A percentile compares a stretch with the other conserved stretches of the same genome.
Evolutionary conservation across 2,888 invertebrate genomes (phyloP).

Genomic region (Drosophila atroscutellata): DNA sequence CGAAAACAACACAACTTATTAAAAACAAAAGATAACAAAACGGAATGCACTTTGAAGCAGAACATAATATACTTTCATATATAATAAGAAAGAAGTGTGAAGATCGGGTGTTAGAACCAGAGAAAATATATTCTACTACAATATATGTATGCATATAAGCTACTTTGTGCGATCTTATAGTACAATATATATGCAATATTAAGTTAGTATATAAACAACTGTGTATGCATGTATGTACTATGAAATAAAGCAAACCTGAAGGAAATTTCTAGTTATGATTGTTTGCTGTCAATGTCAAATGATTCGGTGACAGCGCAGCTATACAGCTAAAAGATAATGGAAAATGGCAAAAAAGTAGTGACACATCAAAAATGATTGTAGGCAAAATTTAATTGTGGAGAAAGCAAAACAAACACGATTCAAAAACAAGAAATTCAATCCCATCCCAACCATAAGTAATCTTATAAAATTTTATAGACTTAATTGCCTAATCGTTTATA

Average conservation of each 20-base stretch:
- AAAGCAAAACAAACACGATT: slow-evolving; percentile 2
- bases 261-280: slow-evolving; percentile 41
- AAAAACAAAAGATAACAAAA: slow-evolving; percentile 10
- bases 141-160: slow-evolving; percentile 28
- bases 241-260: slow-evolving; percentile 64
- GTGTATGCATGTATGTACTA: slow-evolving; percentile 55
- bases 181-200: slow-evolving; percentile 35
- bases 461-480: slow-evolving; percentile 38
- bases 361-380: neutral
- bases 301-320: slow-evolving; percentile 1
- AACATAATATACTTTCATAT: slow-evolving; percentile 34
- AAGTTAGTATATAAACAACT: slow-evolving; percentile 40
- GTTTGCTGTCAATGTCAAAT: slow-evolving; percentile 27
- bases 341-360: neutral
- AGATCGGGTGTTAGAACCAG: slow-evolving; percentile 18
- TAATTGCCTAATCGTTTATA: slow-evolving; percentile 53
- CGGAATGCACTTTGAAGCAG: slow-evolving; percentile 20
- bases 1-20: slow-evolving; percentile 18
- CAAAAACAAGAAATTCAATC: slow-evolving; percentile 18
- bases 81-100: slow-evolving; percentile 32
- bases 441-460: slow-evolving; percentile 29
- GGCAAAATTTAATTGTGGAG: slow-evolving; percentile 10
- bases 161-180: slow-evolving; percentile 18
- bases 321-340: slow-evolving; percentile 1
- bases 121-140: slow-evolving; percentile 43